Evolutionary conservation across 2,888 invertebrate genomes (phyloP).

Genomic region (Maniola hyperantus): DNA sequence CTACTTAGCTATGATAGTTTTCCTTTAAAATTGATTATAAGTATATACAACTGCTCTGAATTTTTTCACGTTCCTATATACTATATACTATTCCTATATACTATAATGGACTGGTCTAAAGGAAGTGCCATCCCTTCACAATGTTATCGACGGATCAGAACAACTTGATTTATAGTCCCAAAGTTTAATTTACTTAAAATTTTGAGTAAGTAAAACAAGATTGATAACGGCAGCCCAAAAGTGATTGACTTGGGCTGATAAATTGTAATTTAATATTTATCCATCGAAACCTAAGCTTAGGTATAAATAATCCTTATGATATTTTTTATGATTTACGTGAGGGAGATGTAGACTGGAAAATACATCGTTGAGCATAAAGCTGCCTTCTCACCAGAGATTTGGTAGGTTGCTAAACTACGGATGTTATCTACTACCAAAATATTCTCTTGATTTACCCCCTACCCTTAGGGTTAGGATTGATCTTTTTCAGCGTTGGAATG

Average conservation of each 20-base stretch:
- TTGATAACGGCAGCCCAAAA: background rate
- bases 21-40: too few relatives aligned
- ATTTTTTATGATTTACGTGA: too few relatives aligned
- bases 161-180: background rate
- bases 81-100: too few relatives aligned
- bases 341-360: background rate
- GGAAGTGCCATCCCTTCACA: background rate
- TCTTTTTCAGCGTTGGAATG: conserved; percentile 42
- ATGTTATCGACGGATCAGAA: background rate
- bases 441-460: too few relatives aligned
- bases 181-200: conserved; percentile 4
- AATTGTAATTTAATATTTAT: background rate
- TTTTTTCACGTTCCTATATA: too few relatives aligned
- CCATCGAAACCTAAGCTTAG: too few relatives aligned
- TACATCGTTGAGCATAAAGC: background rate
- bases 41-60: too few relatives aligned
- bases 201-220: background rate
- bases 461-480: too few relatives aligned
- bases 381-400: too few relatives aligned
- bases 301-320: too few relatives aligned
- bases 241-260: background rate
- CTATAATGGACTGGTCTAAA: background rate
- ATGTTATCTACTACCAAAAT: background rate
- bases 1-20: too few relatives aligned
- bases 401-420: too few relatives aligned